Conservation (phyloP, 2,113 vertebrate genomes). For the Neolamprologus hecqui region DNA sequence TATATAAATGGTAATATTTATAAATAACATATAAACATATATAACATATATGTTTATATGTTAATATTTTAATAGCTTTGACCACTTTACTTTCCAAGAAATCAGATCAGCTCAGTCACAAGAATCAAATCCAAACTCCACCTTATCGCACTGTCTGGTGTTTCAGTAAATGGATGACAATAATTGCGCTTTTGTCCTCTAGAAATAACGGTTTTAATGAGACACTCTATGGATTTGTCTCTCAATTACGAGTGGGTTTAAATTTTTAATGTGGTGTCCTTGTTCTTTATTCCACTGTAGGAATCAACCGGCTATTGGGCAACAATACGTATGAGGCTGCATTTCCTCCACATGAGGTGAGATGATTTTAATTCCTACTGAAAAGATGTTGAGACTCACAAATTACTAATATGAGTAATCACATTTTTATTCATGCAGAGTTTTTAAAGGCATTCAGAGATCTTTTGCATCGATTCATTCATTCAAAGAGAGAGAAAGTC, state of each 20-base stretch:
- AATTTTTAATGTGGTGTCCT: background rate
- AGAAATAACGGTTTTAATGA: background rate
- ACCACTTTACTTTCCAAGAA: constrained; percentile 24
- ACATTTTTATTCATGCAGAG: background rate
- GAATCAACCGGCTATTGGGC: constrained; percentile 88
- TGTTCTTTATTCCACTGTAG: constrained; percentile 60
- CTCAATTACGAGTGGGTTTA: background rate
- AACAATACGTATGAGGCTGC: constrained; percentile 95
- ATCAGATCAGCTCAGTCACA: constrained; percentile 22
- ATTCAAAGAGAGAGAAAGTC: background rate
- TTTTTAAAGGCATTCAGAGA: background rate
- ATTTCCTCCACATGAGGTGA: constrained; percentile 96
- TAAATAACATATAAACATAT: too few relatives aligned
- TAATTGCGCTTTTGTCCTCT: background rate
- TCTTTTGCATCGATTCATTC: background rate
- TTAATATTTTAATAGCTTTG: constrained; percentile 53
- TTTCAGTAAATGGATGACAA: background rate
- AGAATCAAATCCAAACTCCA: background rate
- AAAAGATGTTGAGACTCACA: background rate
- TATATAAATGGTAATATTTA: too few relatives aligned
- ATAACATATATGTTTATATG: background rate
- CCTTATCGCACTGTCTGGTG: background rate
- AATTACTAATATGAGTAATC: background rate
- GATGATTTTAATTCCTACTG: background rate
- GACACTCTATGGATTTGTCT: background rate